Conservation (phyloP, 2,888 invertebrate species). For the Philopedon plagiatum region DNA sequence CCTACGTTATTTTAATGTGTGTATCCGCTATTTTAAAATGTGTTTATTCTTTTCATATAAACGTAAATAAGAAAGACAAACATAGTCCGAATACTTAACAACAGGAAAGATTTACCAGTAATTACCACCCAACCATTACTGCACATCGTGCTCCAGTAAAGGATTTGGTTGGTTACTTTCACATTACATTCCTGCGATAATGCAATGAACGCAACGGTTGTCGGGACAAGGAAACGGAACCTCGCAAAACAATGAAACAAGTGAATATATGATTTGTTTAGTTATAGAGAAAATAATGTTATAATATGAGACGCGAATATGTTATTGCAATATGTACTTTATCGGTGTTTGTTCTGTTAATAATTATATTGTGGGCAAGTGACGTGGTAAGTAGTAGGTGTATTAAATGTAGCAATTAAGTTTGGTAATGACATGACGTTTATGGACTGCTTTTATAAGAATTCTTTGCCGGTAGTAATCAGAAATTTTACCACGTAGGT, state of each 20-base stretch:
- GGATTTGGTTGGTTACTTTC: conserved; percentile 26
- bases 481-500: too few relatives aligned
- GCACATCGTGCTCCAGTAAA: conserved; percentile 36
- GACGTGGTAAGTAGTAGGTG: conserved; percentile 52
- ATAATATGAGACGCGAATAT: conserved; percentile 53
- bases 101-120: conserved; percentile 8
- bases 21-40: too few relatives aligned
- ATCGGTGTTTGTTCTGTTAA: conserved; percentile 56
- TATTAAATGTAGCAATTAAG: too few relatives aligned
- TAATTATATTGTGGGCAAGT: conserved; percentile 53
- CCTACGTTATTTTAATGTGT: too few relatives aligned
- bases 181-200: conserved; percentile 18
- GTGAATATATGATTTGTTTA: conserved; percentile 9
- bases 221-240: conserved; percentile 6
- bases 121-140: conserved; percentile 23
- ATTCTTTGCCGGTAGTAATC: too few relatives aligned
- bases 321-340: conserved; percentile 57
- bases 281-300: conserved; percentile 3
- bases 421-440: too few relatives aligned
- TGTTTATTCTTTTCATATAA: not conserved
- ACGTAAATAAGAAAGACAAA: conserved; percentile 20
- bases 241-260: conserved; percentile 25
- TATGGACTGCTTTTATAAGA: too few relatives aligned
- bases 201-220: conserved; percentile 22
- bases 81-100: not conserved